Percentiles rank a stretch among this genome's conserved stretches.
Evolutionary conservation across 2,797 vertebrate genomes (phyloP).

Genomic region (Nannoperca australis): DNA sequence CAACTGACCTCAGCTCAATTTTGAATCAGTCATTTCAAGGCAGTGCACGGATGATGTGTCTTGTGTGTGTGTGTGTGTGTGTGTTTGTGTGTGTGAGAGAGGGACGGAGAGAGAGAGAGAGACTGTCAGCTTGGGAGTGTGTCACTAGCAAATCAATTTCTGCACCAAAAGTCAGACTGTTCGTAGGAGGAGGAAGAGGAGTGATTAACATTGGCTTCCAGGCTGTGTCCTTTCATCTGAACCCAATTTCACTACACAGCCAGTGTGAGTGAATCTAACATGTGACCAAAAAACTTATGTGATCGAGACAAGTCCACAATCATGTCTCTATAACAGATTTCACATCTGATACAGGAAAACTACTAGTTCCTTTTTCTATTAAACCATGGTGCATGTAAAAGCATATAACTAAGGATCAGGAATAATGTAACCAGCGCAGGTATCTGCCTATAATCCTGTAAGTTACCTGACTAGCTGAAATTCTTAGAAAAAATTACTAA

Average conservation of each 20-base stretch:
- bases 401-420: background rate
- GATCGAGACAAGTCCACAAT: constrained; percentile 3
- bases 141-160: constrained; percentile 70
- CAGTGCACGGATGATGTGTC: constrained; percentile 19
- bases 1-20: constrained; percentile 76
- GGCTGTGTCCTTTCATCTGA: constrained; percentile 61
- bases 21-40: constrained; percentile 72
- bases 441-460: constrained; percentile 14
- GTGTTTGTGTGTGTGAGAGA: constrained; percentile 4
- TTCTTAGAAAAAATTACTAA: constrained; percentile 19
- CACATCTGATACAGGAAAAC: background rate
- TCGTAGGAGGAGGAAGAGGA: constrained; percentile 42
- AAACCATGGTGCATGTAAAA: background rate
- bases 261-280: constrained; percentile 7
- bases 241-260: constrained; percentile 38
- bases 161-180: constrained; percentile 45
- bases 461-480: background rate
- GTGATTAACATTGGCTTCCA: constrained; percentile 59
- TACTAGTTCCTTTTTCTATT: background rate
- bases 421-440: background rate
- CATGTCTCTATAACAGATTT: background rate
- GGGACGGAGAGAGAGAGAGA: constrained; percentile 3
- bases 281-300: constrained; percentile 32
- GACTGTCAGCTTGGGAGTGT: constrained; percentile 32
- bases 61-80: constrained; percentile 22